Conservation (phyloP, 2,113 vertebrate species). For the Cavia porcellus region DNA sequence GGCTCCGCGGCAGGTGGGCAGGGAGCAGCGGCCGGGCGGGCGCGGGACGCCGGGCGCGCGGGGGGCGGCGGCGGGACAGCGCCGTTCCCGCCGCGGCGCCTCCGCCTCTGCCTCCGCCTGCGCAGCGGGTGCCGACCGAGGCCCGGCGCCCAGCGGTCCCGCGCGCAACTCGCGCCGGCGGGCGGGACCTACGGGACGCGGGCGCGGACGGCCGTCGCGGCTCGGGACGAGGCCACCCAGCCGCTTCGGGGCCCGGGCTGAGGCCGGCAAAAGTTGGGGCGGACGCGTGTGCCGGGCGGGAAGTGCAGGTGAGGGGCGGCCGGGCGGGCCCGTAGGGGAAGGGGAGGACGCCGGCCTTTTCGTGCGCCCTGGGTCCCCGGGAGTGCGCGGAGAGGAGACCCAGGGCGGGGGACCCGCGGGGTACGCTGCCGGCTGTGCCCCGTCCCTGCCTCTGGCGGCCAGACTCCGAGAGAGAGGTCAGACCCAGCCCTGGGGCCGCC, state of each 20-base stretch:
- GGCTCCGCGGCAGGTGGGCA: constrained; percentile 51
- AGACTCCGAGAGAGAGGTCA: neutral
- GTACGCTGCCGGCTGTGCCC: neutral
- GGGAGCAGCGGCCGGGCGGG: constrained; percentile 33
- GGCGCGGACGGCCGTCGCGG: neutral
- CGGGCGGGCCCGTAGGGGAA: neutral
- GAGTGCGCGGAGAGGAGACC: neutral
- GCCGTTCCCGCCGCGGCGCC: neutral
- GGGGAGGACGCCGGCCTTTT: neutral
- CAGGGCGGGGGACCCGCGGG: neutral
- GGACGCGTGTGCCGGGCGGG: constrained; percentile 40
- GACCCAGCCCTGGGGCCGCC: neutral
- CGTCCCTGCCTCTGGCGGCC: neutral
- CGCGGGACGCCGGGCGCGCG: neutral
- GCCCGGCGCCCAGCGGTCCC: constrained; percentile 67
- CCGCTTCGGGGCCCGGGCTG: neutral
- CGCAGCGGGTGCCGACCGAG: constrained; percentile 1
- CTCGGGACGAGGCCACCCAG: neutral
- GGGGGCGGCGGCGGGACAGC: constrained; percentile 32
- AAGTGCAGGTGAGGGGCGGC: constrained; percentile 52
- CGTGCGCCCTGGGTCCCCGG: neutral
- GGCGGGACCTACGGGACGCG: neutral
- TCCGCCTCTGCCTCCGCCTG: neutral
- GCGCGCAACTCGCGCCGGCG: constrained; percentile 65
- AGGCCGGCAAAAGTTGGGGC: constrained; percentile 75